phyloP scores from a whole-genome alignment of 2,113 vertebrate genomes.

The Felis catus region F.catus_Fca126_mat1.0 CM031416.1:20952501-20953000 shows the following conservation, averaged over 20 bases:
- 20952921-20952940: not conserved
- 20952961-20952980: not conserved
- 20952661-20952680: no score
- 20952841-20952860: not conserved
- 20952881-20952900: not conserved
- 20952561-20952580: not conserved
- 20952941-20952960: not conserved
- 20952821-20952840: not conserved
- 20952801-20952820: not conserved
- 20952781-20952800: not conserved
- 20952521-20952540: not conserved
- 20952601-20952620: rapidly evolving
- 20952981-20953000: not conserved
- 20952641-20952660: no score
- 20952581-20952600: rapidly evolving
- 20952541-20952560: not conserved
- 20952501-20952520: not conserved
- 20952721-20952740: not conserved
- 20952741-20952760: not conserved
- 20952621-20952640: not conserved
- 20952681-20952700: not conserved
- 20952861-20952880: not conserved
- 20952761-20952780: not conserved
- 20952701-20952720: not conserved
- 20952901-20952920: not conserved